Evolutionary conservation across 2,113 vertebrate genomes (phyloP), one percentile per base, ranked within the genome.

Genomic region (Coregonus clupeaformis): DNA sequence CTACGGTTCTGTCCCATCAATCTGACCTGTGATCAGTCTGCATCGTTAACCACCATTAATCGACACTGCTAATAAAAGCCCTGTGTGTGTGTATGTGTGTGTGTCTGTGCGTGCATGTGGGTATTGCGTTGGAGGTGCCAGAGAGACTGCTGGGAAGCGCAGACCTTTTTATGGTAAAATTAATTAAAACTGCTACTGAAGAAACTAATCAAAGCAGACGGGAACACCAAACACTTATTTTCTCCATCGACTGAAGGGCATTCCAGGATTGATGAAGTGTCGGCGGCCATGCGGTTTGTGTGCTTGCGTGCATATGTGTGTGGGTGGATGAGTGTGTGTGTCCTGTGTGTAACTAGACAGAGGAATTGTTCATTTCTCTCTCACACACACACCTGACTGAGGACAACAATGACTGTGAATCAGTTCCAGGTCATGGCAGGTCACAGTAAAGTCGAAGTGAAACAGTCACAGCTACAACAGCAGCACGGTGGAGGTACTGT

Each of bases 31-130:
- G 76, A 90, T 91, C 88, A 90, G 90, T 91, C 84, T 62, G 59
- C 86, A 85, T 86, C 90, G 86, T 91, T 91, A 90, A 85, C 64
- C 25, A 68, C 86, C 73, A 92, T 92, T 92, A 92, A 91, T 92
- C 89, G 87, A 81, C 87, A 84, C 74, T 79, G 81, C 89, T 90
- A 90, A 92, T 93, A 92, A 92, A 92, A 82, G 80, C 76, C 63
- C 2, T 22, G 16, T 6, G n/a, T 80, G 25, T 69, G 68, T 74
- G 73, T 77, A 69, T 79, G 68, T 64, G 27, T 63, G 60, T 63
- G 60, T 25, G 60, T 22, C 18, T 63, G 60, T 13, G 22, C 16
- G 24, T 24, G 20, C 9, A 2, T 59, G 57, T 22, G 5, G 1
- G n/a, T 5, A n/a, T n/a, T 18, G 59, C n/a, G 2, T 62, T 62